A percentile compares a stretch with the other conserved stretches of the same genome.
These are phyloP conservation scores for Ianthella basta DNA, from an alignment of 37 sponge, comb jelly and placozoan species.

Conservation along the genomic window DNA sequence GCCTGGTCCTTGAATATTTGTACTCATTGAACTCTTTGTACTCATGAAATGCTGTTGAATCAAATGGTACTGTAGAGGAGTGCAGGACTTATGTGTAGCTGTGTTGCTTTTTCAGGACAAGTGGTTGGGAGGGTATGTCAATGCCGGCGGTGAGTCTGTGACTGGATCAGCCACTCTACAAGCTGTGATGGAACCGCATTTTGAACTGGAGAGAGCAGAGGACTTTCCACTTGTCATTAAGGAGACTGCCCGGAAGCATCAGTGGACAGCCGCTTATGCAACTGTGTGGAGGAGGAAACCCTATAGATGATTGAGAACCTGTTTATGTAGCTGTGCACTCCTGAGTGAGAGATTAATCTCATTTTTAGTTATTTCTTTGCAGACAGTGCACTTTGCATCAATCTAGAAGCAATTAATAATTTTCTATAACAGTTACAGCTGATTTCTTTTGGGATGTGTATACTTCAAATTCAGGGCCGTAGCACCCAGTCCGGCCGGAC, in stretches of 20 bases:
- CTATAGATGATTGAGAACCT: not conserved
- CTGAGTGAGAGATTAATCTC: not conserved
- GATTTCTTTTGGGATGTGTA: too few species aligned
- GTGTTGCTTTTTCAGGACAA: conserved; percentile 46
- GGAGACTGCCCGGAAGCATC: conserved; percentile 77
- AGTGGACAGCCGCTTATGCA: conserved; percentile 83
- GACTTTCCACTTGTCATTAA: conserved; percentile 82
- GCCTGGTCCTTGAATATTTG: too few species aligned
- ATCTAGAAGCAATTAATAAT: too few species aligned
- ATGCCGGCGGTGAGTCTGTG: conserved; percentile 37
- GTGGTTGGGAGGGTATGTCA: conserved; percentile 80
- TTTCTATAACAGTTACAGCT: too few species aligned
- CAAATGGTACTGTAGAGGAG: too few species aligned
- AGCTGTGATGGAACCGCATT: conserved; percentile 55
- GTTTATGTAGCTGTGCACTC: not conserved
- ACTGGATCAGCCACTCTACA: conserved; percentile 62
- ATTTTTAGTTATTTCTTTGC: too few species aligned
- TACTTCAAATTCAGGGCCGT: too few species aligned
- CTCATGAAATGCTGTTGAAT: too few species aligned
- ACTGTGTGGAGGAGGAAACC: conserved; percentile 82
- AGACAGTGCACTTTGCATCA: too few species aligned
- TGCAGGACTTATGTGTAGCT: too few species aligned
- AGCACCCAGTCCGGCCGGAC: too few species aligned
- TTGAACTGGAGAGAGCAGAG: conserved; percentile 69
- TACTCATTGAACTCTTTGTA: too few species aligned